Conservation (phyloP, 2,888 invertebrate genomes). For the Patella pellucida region DNA sequence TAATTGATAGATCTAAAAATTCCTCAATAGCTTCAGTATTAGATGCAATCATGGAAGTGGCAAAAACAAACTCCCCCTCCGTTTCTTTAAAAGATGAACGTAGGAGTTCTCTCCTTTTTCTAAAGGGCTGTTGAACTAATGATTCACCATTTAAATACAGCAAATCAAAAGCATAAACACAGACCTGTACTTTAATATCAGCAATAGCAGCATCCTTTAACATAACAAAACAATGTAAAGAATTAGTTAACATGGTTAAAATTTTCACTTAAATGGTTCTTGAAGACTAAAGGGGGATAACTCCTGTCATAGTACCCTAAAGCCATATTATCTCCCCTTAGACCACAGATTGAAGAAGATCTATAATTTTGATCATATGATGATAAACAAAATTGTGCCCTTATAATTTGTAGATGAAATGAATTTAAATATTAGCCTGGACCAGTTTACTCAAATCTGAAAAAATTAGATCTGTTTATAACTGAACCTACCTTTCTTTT, state of each 20-base stretch:
- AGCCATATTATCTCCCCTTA: too few relatives aligned
- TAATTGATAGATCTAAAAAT: conserved; percentile 93
- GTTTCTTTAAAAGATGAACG: conserved; percentile 73
- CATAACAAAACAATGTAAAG: background rate
- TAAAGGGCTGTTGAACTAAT: conserved; percentile 84
- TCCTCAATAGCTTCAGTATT: conserved; percentile 92
- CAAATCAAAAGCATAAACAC: conserved; percentile 96
- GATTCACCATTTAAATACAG: conserved; percentile 90
- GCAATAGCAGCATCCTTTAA: conserved; percentile 80
- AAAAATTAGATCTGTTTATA: too few relatives aligned
- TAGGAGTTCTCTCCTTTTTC: conserved; percentile 81
- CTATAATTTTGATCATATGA: too few relatives aligned
- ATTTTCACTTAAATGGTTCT: too few relatives aligned
- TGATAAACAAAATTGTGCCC: too few relatives aligned
- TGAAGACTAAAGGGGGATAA: too few relatives aligned
- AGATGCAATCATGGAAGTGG: conserved; percentile 84
- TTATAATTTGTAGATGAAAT: too few relatives aligned
- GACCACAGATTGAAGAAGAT: too few relatives aligned
- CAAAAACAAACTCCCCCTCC: conserved; percentile 89
- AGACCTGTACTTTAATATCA: conserved; percentile 89
- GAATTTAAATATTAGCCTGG: too few relatives aligned
- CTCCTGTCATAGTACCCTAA: too few relatives aligned
- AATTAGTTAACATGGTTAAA: too few relatives aligned
- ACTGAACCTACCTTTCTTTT: conserved; percentile 84
- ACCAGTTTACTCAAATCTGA: too few relatives aligned